Evolutionary conservation across 2,888 invertebrate genomes (phyloP), one percentile per base, ranked within the genome.

Genomic region (Drosophila conformis): DNA sequence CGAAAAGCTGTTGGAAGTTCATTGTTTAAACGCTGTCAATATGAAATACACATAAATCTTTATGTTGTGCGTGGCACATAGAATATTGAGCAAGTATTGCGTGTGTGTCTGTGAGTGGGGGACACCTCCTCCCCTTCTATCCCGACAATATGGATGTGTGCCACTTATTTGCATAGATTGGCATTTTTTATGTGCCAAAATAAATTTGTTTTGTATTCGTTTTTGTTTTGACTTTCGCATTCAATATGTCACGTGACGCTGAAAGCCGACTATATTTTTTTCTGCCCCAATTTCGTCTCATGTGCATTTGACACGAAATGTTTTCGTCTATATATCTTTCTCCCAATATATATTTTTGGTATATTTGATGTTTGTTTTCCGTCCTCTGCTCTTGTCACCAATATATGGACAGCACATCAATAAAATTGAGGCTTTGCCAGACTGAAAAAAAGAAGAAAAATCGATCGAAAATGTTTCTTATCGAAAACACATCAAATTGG

Each of bases 151-250:
- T 82, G 72, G 67, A 85, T 89, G 85, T 84, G 75, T 65, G 59
- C 56, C 69, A 89, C 75, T 84, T 85, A 87, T 87, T 87, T 85
- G 90, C 90, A 85, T 85, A 89, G 85, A 84, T 87, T 89, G 90
- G 60, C 72, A 73, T 79, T 67, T 82, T 73, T 73, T 73, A 73
- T 87, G 82, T 69, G 85, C 67, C 61, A 63, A 85, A 73, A 88
- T 78, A 82, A 75, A 77, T 75, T 68, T 67, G 61, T 67, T 56
- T 60, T 54, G 49, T 63, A 38, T 67, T 69, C 62, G 63, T 61
- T 38, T 40, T 58, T 61, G 61, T n/a, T 70, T 62, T 40, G 51
- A 53, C 29, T 36, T 42, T 46, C 42, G 27, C 46, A 53, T 69
- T 72, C 81, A 69, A 69, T 74, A 65, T 81, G 88, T 87, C 84